Evolutionary conservation across 2,797 vertebrate species (phyloP), one percentile per base, ranked within the genome.

Genomic region (Glossophaga mutica): DNA sequence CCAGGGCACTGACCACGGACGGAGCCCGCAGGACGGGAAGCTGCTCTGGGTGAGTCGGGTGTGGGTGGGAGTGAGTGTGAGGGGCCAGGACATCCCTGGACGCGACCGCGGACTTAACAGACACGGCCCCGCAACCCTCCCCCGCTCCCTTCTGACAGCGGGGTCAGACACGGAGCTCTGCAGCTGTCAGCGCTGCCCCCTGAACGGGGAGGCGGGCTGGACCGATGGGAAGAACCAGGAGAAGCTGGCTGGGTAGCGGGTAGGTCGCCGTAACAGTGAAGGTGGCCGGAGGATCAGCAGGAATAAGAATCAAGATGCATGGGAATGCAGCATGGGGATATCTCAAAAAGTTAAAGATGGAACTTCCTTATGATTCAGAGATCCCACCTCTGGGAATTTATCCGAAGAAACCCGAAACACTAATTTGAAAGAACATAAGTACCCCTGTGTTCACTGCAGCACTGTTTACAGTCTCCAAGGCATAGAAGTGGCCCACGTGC

Each of bases 171-270:
- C 1, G 42, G 52, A 79, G 15, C 78, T 0, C 9, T 1, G 78
- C 9, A 32, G 78, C 78, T 19, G 24, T 42, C 24, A 6, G 5
- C 0, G 37, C 52, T 59, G 55, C 37, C 42, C 37, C 78, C 11
- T 0, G 9, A 32, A 19, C 26, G 9, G 77, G 52, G 52, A 21
- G 26, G 52, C 6, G 78, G 52, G 52, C 37, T 32, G 24, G 26
- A 21, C 1, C 6, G 78, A 11, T 0, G 3, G 18, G 78, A 19
- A 42, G 9, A 6, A 6, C 24, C 1, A 3, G 50, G 22, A 55
- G 50, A 37, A 57, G 37, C 34, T 29, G 19, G 48, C 76, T 37
- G 76, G 50, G 77, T 3, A 16, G 26, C 3, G 22, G 4, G 4
- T 3, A 5, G 50, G 24, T 29, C 14, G 3, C 26, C 3, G 26